These are phyloP conservation scores for Megathymus violae DNA, from an alignment of 1,140 invertebrate genomes.

Conservation along the genomic window DNA sequence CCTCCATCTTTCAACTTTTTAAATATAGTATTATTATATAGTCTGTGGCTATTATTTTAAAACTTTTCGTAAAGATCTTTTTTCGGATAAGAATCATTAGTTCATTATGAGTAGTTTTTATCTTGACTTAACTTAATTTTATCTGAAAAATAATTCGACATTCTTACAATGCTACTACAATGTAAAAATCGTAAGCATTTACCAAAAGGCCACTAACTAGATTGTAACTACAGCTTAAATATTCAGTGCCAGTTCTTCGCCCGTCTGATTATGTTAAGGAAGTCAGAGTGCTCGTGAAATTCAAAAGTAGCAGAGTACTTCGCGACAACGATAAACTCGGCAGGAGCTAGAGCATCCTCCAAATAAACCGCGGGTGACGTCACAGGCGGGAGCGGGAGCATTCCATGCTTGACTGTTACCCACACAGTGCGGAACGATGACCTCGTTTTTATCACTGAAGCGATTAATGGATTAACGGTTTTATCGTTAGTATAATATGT, in stretches of 20 bases:
- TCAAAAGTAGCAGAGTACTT: constrained; percentile 51
- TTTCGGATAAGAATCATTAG: no score
- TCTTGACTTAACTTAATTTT: no score
- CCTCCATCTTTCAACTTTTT: no score
- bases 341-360: constrained; percentile 45
- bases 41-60: no score
- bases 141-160: no score
- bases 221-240: constrained; percentile 14
- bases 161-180: neutral
- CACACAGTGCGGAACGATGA: neutral
- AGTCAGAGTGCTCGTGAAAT: constrained; percentile 41
- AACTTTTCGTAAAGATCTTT: no score
- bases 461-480: neutral
- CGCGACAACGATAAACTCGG: constrained; percentile 55
- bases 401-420: neutral
- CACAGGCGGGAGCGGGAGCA: constrained; percentile 9
- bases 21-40: no score
- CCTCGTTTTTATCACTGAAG: neutral
- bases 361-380: constrained; percentile 50
- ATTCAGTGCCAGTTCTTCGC: constrained; percentile 20
- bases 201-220: constrained; percentile 9
- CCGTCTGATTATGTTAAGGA: constrained; percentile 33
- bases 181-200: constrained; percentile 7
- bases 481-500: neutral
- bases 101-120: no score